A percentile compares a stretch with the other conserved stretches of the same genome.
phyloP scores from a whole-genome alignment of 1,140 invertebrate species.

The Drosophila willistoni region DNA sequence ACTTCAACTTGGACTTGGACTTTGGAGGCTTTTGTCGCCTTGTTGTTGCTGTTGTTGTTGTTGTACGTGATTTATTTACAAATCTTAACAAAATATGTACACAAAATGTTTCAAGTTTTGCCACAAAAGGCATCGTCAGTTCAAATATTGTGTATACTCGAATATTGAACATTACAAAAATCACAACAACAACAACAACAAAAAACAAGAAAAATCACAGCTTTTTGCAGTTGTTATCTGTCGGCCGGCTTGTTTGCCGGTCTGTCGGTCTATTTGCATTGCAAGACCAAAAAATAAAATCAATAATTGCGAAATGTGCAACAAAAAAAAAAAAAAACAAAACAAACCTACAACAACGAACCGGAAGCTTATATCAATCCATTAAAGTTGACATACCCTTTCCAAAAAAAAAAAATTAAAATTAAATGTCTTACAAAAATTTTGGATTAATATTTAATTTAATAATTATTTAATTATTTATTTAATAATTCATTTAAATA shows the following conservation, averaged over 20 bases:
- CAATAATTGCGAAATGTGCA: constrained; percentile 16
- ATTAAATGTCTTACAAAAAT: too few species aligned
- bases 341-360: neutral
- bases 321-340: neutral
- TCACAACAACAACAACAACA: constrained; percentile 16
- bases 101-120: constrained; percentile 70
- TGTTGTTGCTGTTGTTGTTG: constrained; percentile 55
- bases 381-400: neutral
- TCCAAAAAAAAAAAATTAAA: neutral
- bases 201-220: constrained; percentile 52
- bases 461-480: too few species aligned
- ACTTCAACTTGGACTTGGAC: constrained; percentile 5
- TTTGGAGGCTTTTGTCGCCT: constrained; percentile 17
- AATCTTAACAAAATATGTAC: constrained; percentile 74
- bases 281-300: constrained; percentile 14
- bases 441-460: too few species aligned
- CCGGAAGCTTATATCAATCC: neutral
- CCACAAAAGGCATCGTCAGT: constrained; percentile 66
- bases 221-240: constrained; percentile 10
- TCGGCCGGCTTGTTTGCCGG: neutral
- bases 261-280: constrained; percentile 2
- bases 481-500: too few species aligned
- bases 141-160: constrained; percentile 57
- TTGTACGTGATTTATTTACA: constrained; percentile 78
- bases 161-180: too few species aligned